Evolutionary conservation across 92 coral and sea anemone genomes (phyloP), one percentile per base, ranked within the genome.

Genomic region (Epizoanthus illoricatus): DNA sequence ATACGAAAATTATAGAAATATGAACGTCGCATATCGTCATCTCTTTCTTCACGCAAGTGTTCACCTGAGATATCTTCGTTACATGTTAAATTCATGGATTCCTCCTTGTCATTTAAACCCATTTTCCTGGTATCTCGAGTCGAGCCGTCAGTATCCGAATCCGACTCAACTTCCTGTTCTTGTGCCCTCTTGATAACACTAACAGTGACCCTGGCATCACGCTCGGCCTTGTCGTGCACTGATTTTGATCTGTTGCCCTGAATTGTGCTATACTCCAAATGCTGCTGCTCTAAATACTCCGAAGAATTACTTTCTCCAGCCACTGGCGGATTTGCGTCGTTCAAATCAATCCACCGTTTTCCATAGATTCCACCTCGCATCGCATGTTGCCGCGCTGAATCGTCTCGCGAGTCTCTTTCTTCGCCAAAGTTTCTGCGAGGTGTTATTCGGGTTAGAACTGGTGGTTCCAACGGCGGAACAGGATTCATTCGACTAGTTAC

Each of bases 311-410:
- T 55, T 65, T 74, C 21, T 76, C 76, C 85, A 33, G 88, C 60
- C 45, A 74, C 81, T 41, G 64, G 82, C 82, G 91, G 85, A 88
- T 88, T 88, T 36, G 84, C 91, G 85, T 78, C 81, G 74, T 80
- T 86, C 76, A 92, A 84, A 79, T 90, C 90, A 85, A 90, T 90
- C 97, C 97, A 92, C 24, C 83, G 88, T 4, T 84, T 76, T 18
- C 90, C 85, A 12, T 85, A 62, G 64, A 39, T 41, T 21, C 82
- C 52, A 61, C 62, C 60, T 63, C 82, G 82, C 71, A 75, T 39
- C 11, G 69, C 81, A 60, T 85, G 80, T 66, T 73, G 68, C 64
- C 76, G 60, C 39, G 73, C 41, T 72, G 80, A 82, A 45, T 58
- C 88, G 23, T 64, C 66, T n/a, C 88, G 71, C 36, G 60, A 56